Conservation (phyloP, 2,888 invertebrate species). For the Rhorus exstirpatorius region DNA sequence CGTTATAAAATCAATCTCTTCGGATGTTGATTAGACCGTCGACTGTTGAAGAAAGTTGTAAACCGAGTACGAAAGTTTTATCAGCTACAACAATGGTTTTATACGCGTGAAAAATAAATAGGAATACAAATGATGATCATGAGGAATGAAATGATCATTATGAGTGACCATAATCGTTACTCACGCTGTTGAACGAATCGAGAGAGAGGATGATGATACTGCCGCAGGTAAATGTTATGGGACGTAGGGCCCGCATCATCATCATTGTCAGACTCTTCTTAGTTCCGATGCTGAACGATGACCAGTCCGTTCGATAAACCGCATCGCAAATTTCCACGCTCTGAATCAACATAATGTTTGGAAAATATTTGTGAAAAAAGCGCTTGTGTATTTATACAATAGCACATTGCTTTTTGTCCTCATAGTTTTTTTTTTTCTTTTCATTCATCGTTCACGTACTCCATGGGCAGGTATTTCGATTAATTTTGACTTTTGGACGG, state of each 20-base stretch:
- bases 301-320: slow-evolving; percentile 74
- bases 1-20: too few relatives aligned
- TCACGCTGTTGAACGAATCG: slow-evolving; percentile 71
- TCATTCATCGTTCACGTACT: background rate
- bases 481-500: too few relatives aligned
- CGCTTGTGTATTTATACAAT: background rate
- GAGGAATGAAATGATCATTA: background rate
- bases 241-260: slow-evolving; percentile 68
- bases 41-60: slow-evolving; percentile 70
- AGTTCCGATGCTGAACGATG: slow-evolving; percentile 51
- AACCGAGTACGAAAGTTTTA: slow-evolving; percentile 72
- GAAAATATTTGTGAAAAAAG: background rate
- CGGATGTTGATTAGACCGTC: background rate
- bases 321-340: slow-evolving; percentile 70
- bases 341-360: slow-evolving; percentile 58
- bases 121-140: background rate
- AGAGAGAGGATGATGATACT: slow-evolving; percentile 69
- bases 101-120: background rate
- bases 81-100: slow-evolving; percentile 55
- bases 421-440: background rate
- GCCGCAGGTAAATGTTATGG: slow-evolving; percentile 72
- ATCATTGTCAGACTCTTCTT: slow-evolving; percentile 70
- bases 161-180: slow-evolving; percentile 34
- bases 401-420: background rate
- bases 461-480: too few relatives aligned